Evolutionary conservation across 2,888 invertebrate genomes (phyloP).

Genomic region (Zaprionus lineosus): DNA sequence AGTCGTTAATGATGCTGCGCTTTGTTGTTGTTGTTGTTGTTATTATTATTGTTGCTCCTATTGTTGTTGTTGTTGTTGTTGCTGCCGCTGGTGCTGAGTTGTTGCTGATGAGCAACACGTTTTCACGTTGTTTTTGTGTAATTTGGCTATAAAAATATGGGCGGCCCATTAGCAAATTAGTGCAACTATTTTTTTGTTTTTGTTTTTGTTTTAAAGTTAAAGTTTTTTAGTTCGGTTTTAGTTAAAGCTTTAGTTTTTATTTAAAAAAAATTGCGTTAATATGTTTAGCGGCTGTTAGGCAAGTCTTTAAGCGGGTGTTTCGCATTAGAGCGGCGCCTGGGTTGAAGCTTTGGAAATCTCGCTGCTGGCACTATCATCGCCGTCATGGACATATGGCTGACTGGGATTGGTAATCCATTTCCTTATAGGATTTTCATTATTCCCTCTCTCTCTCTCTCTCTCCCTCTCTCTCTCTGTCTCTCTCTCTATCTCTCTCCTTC

Average conservation of each 20-base stretch:
- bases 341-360: neutral
- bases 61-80: conserved; percentile 17
- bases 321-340: no score
- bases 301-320: conserved; percentile 4
- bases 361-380: no score
- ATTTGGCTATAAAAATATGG: conserved; percentile 53
- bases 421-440: no score
- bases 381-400: no score
- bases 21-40: conserved; percentile 17
- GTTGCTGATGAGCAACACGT: conserved; percentile 43
- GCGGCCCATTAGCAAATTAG: conserved; percentile 70
- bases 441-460: no score
- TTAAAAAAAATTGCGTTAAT: conserved; percentile 28
- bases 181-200: conserved; percentile 49
- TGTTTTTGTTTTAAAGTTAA: no score
- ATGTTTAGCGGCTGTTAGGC: conserved; percentile 8
- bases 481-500: no score
- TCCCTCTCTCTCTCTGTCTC: no score
- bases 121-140: conserved; percentile 61
- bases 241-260: no score
- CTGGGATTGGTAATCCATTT: no score
- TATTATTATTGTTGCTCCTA: conserved; percentile 6
- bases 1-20: conserved; percentile 52
- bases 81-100: conserved; percentile 8
- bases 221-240: no score